Evolutionary conservation across 2,888 invertebrate genomes (phyloP), one percentile per base, ranked within the genome.

Genomic region (Tachina grossa): DNA sequence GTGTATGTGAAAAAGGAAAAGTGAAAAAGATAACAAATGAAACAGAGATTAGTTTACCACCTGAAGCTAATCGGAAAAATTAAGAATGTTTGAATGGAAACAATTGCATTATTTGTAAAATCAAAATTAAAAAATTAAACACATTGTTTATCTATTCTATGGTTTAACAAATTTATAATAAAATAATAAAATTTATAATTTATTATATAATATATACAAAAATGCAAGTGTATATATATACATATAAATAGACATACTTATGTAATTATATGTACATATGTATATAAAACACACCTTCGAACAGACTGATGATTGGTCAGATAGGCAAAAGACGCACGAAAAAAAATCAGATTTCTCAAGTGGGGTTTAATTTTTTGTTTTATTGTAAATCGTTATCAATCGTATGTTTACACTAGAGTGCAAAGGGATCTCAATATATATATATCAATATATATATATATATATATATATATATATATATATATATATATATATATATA

Each of bases 11-110:
- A 61, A 41, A 16, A 43, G 11, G 11, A 11, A 3, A 13, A 31
- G 31, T 31, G 31, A n/a, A 53, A 65, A 65, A 63, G 31, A 57
- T 66, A 41, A 9, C 13, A 69, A 51, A 9, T 63, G 19, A 49
- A 72, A 19, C 45, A 65, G 1, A 59, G 51, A 66, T 59, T 59
- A 16, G 31, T 43, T 74, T 79, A 79, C 74, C 79, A 75, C 79
- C 83, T 75, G 68, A 63, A 57, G 75, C 51, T 75, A 72, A 78
- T 72, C 72, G 66, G 59, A 19, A 63, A 66, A 75, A 77, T 49
- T 31, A 51, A 59, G 39, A 66, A 59, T 51, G 51, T 8, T 49
- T 43, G 13, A 57, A 9, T 11, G 31, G 2, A 74, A 78, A 66
- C 72, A 45, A 43, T 66, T 14, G 19, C 59, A 69, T 4, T 31